These are phyloP conservation scores for Drosophila kanekoi DNA, from an alignment of 2,888 invertebrate genomes.

Conservation along the genomic window DNA sequence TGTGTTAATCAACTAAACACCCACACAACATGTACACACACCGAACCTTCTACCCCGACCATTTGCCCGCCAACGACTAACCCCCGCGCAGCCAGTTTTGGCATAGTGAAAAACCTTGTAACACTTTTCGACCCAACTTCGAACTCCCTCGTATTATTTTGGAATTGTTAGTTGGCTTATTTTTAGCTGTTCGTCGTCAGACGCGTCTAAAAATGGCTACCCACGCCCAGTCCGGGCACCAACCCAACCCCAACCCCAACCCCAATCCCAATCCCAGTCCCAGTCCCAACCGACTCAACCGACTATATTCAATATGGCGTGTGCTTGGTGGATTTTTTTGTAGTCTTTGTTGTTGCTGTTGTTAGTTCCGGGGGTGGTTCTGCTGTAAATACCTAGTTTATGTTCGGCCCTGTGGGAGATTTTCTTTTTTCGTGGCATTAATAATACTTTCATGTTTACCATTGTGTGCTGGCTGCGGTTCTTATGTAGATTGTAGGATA, in stretches of 20 bases:
- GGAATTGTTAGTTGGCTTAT: conserved; percentile 58
- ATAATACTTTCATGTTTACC: conserved; percentile 66
- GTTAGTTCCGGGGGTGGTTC: conserved; percentile 53
- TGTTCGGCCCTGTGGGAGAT: conserved; percentile 75
- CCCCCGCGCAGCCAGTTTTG: conserved; percentile 33
- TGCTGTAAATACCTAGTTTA: conserved; percentile 71
- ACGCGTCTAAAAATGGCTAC: conserved; percentile 76
- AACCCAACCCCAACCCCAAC: conserved; percentile 1
- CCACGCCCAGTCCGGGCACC: conserved; percentile 4
- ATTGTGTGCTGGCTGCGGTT: conserved; percentile 55
- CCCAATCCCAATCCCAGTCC: conserved; percentile 16
- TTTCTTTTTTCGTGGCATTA: conserved; percentile 54
- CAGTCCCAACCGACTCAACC: conserved; percentile 32
- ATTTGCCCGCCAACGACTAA: neutral
- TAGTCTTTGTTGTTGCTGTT: conserved; percentile 36
- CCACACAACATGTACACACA: conserved; percentile 37
- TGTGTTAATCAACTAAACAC: conserved; percentile 68
- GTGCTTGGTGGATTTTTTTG: conserved; percentile 41
- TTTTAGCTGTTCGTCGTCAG: conserved; percentile 62
- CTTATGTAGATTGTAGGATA: conserved; percentile 64
- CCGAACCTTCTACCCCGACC: conserved; percentile 1
- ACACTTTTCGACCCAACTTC: conserved; percentile 61
- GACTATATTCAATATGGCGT: conserved; percentile 65
- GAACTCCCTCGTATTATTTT: conserved; percentile 53
- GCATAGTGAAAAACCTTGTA: conserved; percentile 78